Base-by-base conservation (phyloP, 2,113 vertebrate species). In the Lycaon pictus region DNA sequence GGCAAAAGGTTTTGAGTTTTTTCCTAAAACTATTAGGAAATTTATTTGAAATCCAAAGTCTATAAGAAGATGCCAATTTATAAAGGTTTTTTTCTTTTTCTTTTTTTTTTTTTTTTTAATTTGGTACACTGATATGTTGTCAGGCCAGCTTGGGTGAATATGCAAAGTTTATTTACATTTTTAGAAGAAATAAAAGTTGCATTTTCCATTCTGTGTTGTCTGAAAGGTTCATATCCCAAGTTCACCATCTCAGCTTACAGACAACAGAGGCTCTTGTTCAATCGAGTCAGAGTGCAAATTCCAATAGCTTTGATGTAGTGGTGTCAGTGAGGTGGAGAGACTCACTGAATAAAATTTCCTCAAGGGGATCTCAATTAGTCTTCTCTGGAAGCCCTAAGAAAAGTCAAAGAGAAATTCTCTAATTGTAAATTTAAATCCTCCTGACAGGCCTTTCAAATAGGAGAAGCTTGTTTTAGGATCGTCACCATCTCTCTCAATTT, bases 391-490 rank as follows among this genome's bases (percentile, higher is more conserved):
- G 23, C 9, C 65, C 7, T 5, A 80, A 95, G 90, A 74, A 93
- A 97, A 95, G 60, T 69, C 93, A 88, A 63, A 82, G 90, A 96
- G 96, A 7, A 85, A 85, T 7, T 62, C 63, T 60, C n/a, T 97
- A 96, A 89, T 76, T 79, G 7, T 96, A 97, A 97, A 0, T 37
- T 97, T 97, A 98, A 98, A 97, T 95, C 0, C 3, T 74, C 19
- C 89, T 97, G 93, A 97, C 65, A 65, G 51, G 63, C 5, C 35
- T 11, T 25, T 91, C 65, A 13, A 96, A 88, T 9, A 20, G 7
- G 88, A 89, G 76, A 93, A 9, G 48, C 27, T 90, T 80, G 43
- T 35, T 56, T 92, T 95, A 63, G 53, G 53, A 69, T 58, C 22
- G 65, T 51, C 7, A 60, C 48, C 1, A 71, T 72, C 62, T 95